Percentiles rank a stretch among this genome's conserved stretches.
phyloP scores from a whole-genome alignment of 2,888 invertebrate species.

The Lasioglossum vierecki region DNA sequence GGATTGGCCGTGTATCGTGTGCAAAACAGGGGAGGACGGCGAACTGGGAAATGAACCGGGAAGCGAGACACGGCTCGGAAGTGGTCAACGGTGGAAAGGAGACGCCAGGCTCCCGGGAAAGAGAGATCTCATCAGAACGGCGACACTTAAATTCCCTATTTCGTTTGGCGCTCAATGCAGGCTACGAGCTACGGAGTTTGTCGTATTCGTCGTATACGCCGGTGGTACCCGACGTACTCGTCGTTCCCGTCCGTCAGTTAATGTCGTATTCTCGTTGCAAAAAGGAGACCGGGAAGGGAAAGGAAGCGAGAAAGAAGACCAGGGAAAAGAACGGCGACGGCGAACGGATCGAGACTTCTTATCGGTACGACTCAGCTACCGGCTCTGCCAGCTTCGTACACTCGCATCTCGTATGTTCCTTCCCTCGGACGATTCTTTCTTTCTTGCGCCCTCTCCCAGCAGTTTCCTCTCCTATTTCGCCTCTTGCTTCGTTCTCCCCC shows the following conservation, averaged over 20 bases:
- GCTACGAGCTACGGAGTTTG: constrained; percentile 63
- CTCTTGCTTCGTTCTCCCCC: constrained; percentile 15
- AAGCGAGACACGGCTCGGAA: constrained; percentile 3
- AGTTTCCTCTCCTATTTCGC: constrained; percentile 9
- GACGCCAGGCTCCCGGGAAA: constrained; percentile 44
- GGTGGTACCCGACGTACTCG: constrained; percentile 34
- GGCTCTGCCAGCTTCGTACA: constrained; percentile 67
- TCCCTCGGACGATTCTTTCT: constrained; percentile 28
- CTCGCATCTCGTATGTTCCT: constrained; percentile 65
- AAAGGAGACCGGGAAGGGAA: constrained; percentile 63
- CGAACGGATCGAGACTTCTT: constrained; percentile 78
- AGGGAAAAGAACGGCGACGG: constrained; percentile 39
- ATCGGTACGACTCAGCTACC: constrained; percentile 79
- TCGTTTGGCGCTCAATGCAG: constrained; percentile 75
- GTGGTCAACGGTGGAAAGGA: constrained; percentile 36
- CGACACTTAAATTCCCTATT: constrained; percentile 80
- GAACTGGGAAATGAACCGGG: constrained; percentile 18
- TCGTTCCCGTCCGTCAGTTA: constrained; percentile 72
- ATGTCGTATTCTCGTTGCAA: constrained; percentile 75
- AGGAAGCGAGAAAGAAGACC: constrained; percentile 37
- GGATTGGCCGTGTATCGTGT: constrained; percentile 73
- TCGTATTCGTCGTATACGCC: constrained; percentile 56
- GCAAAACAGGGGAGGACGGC: constrained; percentile 61
- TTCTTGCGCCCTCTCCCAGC: background rate
- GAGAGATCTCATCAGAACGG: constrained; percentile 76